Evolutionary conservation across 2,797 vertebrate genomes (phyloP).

Genomic region (Cossypha dichroa): DNA sequence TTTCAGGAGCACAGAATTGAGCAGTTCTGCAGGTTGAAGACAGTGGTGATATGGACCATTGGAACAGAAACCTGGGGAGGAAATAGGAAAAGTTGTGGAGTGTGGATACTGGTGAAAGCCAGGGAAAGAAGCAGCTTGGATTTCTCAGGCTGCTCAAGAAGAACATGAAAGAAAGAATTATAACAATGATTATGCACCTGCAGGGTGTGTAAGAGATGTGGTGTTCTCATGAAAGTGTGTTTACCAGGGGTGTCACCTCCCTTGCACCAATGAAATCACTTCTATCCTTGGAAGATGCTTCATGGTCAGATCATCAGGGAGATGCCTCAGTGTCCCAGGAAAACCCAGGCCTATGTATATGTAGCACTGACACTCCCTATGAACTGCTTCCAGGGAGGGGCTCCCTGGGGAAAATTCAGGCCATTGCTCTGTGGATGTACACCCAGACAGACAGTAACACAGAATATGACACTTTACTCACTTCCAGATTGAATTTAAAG

Average conservation of each 20-base stretch:
- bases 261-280: too few relatives aligned
- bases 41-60: neutral
- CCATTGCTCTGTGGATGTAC: neutral
- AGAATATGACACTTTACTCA: neutral
- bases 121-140: too few relatives aligned
- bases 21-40: neutral
- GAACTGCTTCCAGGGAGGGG: neutral
- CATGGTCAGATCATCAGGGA: neutral
- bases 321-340: neutral
- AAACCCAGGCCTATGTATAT: accelerated
- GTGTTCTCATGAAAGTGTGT: too few relatives aligned
- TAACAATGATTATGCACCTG: too few relatives aligned
- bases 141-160: too few relatives aligned
- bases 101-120: too few relatives aligned
- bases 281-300: neutral
- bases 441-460: neutral
- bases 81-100: neutral
- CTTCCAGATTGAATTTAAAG: neutral
- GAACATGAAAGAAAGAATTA: too few relatives aligned
- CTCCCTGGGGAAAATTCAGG: neutral
- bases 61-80: neutral
- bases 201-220: too few relatives aligned
- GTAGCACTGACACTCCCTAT: accelerated
- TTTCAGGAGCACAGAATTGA: neutral
- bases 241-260: too few relatives aligned